A percentile compares a stretch with the other conserved stretches of the same genome.
phyloP scores from a whole-genome alignment of 2,888 invertebrate genomes.

The Lasioglossum zephyrum region DNA sequence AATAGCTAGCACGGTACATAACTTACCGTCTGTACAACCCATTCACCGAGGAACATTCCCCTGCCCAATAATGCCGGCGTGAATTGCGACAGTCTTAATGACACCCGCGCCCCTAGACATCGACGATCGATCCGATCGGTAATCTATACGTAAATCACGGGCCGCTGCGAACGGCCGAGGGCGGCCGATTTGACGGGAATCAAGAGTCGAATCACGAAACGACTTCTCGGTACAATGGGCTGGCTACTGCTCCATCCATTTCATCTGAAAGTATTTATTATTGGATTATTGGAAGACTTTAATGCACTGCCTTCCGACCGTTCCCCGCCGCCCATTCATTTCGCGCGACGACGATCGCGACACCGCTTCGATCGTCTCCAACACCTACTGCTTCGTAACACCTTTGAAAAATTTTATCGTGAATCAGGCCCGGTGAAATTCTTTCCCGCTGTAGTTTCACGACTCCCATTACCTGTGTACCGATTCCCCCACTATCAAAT shows the following conservation, averaged over 20 bases:
- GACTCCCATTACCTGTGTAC: too few species aligned
- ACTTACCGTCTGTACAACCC: conserved; percentile 5
- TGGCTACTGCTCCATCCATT: conserved; percentile 69
- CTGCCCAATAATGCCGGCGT: conserved; percentile 36
- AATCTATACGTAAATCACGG: conserved; percentile 63
- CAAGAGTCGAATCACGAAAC: conserved; percentile 61
- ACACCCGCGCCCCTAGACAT: conserved; percentile 28
- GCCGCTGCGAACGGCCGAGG: conserved; percentile 28
- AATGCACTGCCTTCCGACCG: conserved; percentile 67
- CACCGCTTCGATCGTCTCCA: neutral
- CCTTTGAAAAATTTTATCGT: neutral
- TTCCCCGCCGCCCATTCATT: conserved; percentile 43
- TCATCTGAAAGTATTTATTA: conserved; percentile 78
- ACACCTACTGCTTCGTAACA: neutral
- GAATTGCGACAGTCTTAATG: conserved; percentile 59
- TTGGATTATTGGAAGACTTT: conserved; percentile 78
- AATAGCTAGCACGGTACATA: neutral
- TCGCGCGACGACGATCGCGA: conserved; percentile 38
- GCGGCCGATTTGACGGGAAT: conserved; percentile 49
- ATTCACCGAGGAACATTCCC: conserved; percentile 32
- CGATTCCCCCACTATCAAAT: too few species aligned
- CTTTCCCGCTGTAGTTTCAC: too few species aligned
- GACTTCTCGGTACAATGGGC: conserved; percentile 45
- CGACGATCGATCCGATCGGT: conserved; percentile 59
- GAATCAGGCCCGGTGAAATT: too few species aligned